Evolutionary conservation across 1,140 invertebrate species (phyloP), one percentile per base, ranked within the genome.

Genomic region (Bombus pyrosoma): DNA sequence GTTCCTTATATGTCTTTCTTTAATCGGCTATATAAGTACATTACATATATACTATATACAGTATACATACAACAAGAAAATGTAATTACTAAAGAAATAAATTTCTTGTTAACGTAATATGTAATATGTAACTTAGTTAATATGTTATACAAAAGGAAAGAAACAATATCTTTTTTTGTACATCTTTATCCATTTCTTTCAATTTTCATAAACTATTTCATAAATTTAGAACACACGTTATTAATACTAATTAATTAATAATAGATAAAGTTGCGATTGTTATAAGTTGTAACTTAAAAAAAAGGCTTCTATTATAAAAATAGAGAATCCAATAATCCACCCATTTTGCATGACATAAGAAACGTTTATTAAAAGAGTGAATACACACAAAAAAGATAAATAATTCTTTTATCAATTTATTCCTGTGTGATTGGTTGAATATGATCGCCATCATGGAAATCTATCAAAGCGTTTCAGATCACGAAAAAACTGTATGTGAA

Each of bases 391-490:
- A n/a, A 72, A 41, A 72, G 13, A 72, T 72, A n/a, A n/a, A 41
- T 71, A 5, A 10, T 69, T 22, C 28, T 62, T 47, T 53, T 41
- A 18, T 75, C 10, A 32, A 39, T 12, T 66, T 15, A 22, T 64
- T 32, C 5, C 25, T 9, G 22, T 18, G 4, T 34, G n/a, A 68
- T 75, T n/a, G 22, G 5, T 12, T 15, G 18, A 75, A 37, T 18
- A 39, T 3, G 8, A 57, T n/a, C 28, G 22, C 39, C 10, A 57
- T 43, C n/a, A 68, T 78, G 15, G 18, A 47, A 78, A 64, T 32
- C 62, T 57, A 69, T 74, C 53, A 18, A 75, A 81, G 8, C 12
- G 4, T 85, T 85, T 75, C 34, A 85, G 84, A 75, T 28, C 34
- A 68, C n/a, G 2, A 34, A 73, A 76, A 74, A 13, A 25, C 9